A percentile compares a stretch with the other conserved stretches of the same genome.
These are phyloP conservation scores for Etheostoma nigrum DNA, from an alignment of 2,797 vertebrate species.

Conservation along the genomic window DNA sequence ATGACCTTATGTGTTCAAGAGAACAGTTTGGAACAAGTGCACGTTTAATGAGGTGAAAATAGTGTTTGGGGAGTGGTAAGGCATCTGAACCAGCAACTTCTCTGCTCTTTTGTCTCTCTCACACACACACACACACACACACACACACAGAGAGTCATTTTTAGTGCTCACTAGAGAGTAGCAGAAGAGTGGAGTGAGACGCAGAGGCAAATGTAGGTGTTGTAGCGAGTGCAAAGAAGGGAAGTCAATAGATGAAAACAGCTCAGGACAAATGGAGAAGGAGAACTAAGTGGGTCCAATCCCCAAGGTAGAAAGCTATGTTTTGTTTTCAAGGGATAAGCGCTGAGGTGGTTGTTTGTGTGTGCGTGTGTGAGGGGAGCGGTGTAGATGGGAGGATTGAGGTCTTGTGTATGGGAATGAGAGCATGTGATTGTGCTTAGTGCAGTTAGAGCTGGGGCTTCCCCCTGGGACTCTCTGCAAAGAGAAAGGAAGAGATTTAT, in stretches of 20 bases:
- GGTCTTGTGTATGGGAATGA: constrained; percentile 66
- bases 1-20: not conserved
- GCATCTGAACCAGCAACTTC: constrained; percentile 30
- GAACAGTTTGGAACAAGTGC: constrained; percentile 3
- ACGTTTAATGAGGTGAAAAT: constrained; percentile 24
- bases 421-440: constrained; percentile 81
- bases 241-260: constrained; percentile 58
- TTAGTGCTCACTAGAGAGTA: not conserved
- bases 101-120: not conserved
- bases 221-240: constrained; percentile 12
- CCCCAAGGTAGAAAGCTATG: constrained; percentile 42
- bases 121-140: not conserved
- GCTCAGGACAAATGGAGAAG: constrained; percentile 53
- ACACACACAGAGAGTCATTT: not conserved
- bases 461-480: constrained; percentile 66
- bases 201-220: constrained; percentile 29
- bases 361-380: constrained; percentile 9
- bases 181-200: constrained; percentile 19
- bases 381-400: constrained; percentile 57
- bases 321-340: constrained; percentile 54
- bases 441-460: constrained; percentile 63
- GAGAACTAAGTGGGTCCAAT: constrained; percentile 50
- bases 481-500: constrained; percentile 70
- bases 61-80: constrained; percentile 13
- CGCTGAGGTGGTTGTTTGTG: constrained; percentile 33